These are phyloP conservation scores for Cheiracanthium punctorium DNA, from an alignment of 2,888 invertebrate genomes.

Conservation along the genomic window DNA sequence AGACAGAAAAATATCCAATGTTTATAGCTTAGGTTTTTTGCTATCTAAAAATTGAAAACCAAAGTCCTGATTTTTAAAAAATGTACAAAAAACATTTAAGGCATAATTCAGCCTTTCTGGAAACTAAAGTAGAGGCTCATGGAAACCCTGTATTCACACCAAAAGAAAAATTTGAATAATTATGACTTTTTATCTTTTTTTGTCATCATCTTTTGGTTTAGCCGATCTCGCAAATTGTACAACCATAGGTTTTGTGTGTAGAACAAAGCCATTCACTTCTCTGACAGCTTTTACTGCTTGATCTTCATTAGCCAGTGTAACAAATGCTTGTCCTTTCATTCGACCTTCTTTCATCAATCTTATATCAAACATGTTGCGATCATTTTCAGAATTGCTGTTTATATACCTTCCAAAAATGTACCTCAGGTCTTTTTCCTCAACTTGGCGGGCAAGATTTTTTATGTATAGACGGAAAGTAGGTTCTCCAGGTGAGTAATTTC, in stretches of 20 bases:
- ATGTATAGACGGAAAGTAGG: conserved; percentile 91
- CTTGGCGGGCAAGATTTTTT: conserved; percentile 90
- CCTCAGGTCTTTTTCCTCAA: conserved; percentile 79
- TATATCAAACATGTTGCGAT: conserved; percentile 80
- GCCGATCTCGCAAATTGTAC: conserved; percentile 78
- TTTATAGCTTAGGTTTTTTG: too few relatives aligned
- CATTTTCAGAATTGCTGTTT: conserved; percentile 27
- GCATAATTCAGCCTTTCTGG: too few relatives aligned
- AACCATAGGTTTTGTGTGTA: conserved; percentile 92
- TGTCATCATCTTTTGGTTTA: conserved; percentile 57
- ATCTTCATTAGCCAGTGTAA: conserved; percentile 85
- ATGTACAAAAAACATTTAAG: too few relatives aligned
- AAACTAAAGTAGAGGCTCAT: not conserved
- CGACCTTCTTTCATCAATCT: conserved; percentile 93
- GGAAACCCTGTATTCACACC: not conserved
- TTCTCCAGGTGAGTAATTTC: conserved; percentile 88
- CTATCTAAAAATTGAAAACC: too few relatives aligned
- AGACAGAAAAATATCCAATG: too few relatives aligned
- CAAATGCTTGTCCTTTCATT: conserved; percentile 97
- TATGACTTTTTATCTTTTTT: conserved; percentile 31
- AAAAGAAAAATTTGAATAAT: too few relatives aligned
- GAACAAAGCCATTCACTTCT: conserved; percentile 90
- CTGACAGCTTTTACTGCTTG: conserved; percentile 85
- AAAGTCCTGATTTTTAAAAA: too few relatives aligned
- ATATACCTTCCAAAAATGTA: conserved; percentile 56